Evolutionary conservation across 2,888 invertebrate species (phyloP), one percentile per base, ranked within the genome.

Genomic region (Onthophagus sagittarius): DNA sequence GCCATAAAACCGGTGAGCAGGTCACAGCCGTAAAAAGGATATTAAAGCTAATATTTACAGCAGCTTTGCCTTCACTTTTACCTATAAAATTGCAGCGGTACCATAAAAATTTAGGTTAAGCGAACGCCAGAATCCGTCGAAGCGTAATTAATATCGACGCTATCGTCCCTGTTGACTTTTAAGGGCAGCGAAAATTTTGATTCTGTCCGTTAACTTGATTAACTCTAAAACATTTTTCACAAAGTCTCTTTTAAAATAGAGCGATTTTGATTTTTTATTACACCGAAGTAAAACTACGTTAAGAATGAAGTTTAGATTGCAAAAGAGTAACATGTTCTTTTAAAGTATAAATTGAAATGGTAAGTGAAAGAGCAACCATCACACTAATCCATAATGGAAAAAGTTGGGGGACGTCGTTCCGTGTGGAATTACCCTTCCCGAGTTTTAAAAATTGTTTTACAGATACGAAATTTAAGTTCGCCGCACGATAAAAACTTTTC

Each of bases 361-460:
- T 67, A 67, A 67, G 67, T 67, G 67, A 67, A 67, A 67, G 67
- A 67, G 67, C 67, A 67, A 67, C 67, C 32, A 23, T 32, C 31
- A 32, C 32, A 67, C 67, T 67, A 67, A 67, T 67, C 67, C 67
- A 67, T 67, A 67, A 67, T 67, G 67, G 67, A 67, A 67, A 67
- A 67, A 67, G 67, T 67, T 67, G 23, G 15, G 63, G 63, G n/a
- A 63, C 63, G 31, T 23, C 31, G 23, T 67, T 14, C 31, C 31
- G 67, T 63, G 63, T 63, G 23, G 67, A 67, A 67, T 67, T 67
- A 67, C 67, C 67, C 23, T 32, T 23, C n/a, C 23, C n/a, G 67
- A 67, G 67, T 67, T 67, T 67, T 67, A 67, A 67, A 67, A 67
- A 67, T 67, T 67, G 67, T 67, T 67, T 67, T 67, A 67, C 67